These are phyloP conservation scores for Phoenicopterus ruber DNA, from an alignment of 2,113 vertebrate genomes.

Conservation along the genomic window DNA sequence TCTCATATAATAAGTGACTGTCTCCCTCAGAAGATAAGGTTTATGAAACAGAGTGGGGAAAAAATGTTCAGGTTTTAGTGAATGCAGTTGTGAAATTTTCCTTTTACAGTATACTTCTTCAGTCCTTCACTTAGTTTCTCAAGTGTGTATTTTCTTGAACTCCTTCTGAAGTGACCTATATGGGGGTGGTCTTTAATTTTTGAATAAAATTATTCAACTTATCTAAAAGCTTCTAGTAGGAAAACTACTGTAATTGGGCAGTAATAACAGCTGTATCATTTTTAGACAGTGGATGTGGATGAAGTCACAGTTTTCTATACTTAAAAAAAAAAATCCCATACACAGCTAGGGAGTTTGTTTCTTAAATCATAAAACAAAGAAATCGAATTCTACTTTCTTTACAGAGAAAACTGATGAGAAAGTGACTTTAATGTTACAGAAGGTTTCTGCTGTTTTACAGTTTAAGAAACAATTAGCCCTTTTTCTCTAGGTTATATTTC, in stretches of 20 bases:
- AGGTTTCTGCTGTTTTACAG: neutral
- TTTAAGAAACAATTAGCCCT: neutral
- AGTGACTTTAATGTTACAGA: too few species aligned
- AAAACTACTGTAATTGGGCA: neutral
- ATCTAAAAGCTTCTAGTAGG: neutral
- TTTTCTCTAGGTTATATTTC: neutral
- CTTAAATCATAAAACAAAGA: neutral
- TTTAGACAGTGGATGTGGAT: neutral
- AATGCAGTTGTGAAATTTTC: neutral
- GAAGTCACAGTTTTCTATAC: neutral
- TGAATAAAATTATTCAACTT: neutral
- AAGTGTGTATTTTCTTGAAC: neutral
- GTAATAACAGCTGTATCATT: neutral
- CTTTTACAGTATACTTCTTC: neutral
- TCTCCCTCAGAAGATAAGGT: neutral
- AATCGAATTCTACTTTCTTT: neutral
- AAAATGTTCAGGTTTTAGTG: neutral
- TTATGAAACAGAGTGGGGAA: neutral
- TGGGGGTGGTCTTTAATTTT: neutral
- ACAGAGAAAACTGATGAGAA: neutral
- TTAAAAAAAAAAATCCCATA: neutral
- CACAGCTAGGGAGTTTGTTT: neutral
- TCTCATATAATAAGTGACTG: neutral
- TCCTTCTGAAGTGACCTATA: neutral
- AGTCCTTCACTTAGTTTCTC: neutral